Percentiles rank a stretch among this genome's conserved stretches.
Evolutionary conservation across 2,113 vertebrate genomes (phyloP).

Genomic region (Antigone vipio): DNA sequence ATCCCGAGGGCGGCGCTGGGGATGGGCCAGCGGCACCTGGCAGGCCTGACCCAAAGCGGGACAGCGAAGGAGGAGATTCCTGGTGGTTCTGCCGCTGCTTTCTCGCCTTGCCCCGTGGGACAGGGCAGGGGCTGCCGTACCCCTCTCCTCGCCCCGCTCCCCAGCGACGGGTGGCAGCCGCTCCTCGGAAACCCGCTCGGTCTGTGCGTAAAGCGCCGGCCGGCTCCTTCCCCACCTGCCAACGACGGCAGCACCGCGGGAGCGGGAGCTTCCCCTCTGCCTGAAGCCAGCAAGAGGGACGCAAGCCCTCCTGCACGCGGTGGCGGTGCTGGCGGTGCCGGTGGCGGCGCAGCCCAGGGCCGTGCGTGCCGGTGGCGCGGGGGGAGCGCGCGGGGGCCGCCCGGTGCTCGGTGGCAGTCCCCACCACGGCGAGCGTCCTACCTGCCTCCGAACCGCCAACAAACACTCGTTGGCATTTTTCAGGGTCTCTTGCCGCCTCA

Average conservation of each 20-base stretch:
- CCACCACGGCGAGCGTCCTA: rapidly evolving
- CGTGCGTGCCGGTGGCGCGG: not conserved
- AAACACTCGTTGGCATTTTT: too few relatives aligned
- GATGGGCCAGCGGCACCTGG: not conserved
- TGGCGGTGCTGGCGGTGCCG: not conserved
- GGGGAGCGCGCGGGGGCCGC: not conserved
- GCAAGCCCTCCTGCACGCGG: not conserved
- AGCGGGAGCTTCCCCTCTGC: not conserved
- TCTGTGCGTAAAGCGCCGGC: rapidly evolving
- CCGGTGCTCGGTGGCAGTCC: not conserved
- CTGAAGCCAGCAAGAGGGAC: not conserved
- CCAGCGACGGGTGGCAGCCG: not conserved
- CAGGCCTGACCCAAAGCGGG: not conserved
- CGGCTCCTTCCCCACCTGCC: not conserved
- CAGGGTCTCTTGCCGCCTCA: too few relatives aligned
- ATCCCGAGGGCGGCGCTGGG: not conserved
- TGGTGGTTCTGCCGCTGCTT: not conserved
- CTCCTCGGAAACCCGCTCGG: not conserved
- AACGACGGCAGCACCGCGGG: rapidly evolving
- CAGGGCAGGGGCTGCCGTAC: not conserved
- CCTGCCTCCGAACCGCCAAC: too few relatives aligned
- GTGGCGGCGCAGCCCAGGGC: not conserved
- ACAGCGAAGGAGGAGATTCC: not conserved
- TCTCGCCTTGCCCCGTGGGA: too few relatives aligned
- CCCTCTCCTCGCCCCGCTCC: not conserved